Evolutionary conservation across 1,140 invertebrate species (phyloP), one percentile per base, ranked within the genome.

Genomic region (Apolygus lucorum): DNA sequence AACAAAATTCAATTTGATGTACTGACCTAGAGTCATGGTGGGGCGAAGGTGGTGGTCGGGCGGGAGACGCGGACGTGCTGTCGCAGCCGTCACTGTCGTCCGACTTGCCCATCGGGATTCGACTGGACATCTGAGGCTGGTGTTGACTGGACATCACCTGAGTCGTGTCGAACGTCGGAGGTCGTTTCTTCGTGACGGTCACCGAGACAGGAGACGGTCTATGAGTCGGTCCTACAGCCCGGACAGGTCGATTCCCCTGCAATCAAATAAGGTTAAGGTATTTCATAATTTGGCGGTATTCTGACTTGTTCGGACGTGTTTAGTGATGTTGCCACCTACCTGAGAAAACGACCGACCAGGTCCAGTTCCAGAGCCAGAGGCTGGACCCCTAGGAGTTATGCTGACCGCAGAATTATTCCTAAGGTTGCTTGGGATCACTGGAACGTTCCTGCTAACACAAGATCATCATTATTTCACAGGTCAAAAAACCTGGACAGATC

Each of bases 161-260:
- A 8, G 34, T 8, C 34, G 34, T 8, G 34, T 42, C 34, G 34
- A 8, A 42, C 4, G 34, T 52, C 0, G 68, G n/a, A 1, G 34
- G 28, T 22, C 68, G 27, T 27, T 69, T 69, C 21, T 63, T 69
- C 25, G 68, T 69, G 4, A 69, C 59, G 24, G 68, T 69, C 1
- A 69, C 59, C 26, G 68, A 29, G 1, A 69, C 59, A 22, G 68
- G 62, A 2, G 68, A 62, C 26, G 59, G 59, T 21, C 68, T n/a
- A 22, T 29, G n/a, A 2, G 34, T 29, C 24, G 68, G 68, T 14
- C 67, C 67, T 1, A 68, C 67, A 2, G 67, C 67, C 14, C 67
- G 67, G 25, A 68, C 52, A 1, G 67, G 67, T 14, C 67, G 54
- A 22, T 59, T 59, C 2, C 54, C 54, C 54, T 59, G 54, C 8